phyloP scores from a whole-genome alignment of 2,113 vertebrate genomes.

The Esox niger region DNA sequence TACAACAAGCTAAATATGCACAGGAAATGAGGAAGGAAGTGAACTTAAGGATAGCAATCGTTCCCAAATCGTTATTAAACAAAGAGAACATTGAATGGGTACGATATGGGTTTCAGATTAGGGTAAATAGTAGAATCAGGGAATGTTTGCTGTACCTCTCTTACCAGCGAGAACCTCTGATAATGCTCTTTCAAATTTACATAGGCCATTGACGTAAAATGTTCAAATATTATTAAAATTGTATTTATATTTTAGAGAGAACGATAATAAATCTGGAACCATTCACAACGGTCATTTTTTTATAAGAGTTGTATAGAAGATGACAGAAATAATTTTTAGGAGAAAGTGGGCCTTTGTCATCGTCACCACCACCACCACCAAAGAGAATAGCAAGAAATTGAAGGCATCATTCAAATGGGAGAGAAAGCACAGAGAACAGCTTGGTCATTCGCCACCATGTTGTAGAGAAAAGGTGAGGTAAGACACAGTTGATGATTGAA shows the following conservation, averaged over 20 bases:
- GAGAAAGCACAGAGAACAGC: constrained; percentile 4
- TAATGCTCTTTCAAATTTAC: not conserved
- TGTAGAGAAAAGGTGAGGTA: constrained; percentile 19
- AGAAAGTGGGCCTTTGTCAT: not conserved
- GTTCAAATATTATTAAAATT: not conserved
- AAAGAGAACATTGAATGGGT: not conserved
- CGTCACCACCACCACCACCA: not conserved
- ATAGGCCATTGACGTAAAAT: not conserved
- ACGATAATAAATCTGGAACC: not conserved
- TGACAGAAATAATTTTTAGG: not conserved
- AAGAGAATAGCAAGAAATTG: not conserved
- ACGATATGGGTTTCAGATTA: not conserved
- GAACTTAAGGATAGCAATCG: not conserved
- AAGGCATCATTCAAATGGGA: constrained; percentile 9
- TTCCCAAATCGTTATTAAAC: not conserved
- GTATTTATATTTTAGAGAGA: not conserved
- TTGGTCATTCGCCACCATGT: not conserved
- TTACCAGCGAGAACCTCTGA: not conserved
- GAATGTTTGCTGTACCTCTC: not conserved
- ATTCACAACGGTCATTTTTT: not conserved
- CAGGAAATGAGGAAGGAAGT: constrained; percentile 26
- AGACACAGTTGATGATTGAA: constrained; percentile 4
- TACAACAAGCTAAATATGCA: constrained; percentile 32
- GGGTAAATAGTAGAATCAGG: not conserved
- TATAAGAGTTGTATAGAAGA: not conserved